A percentile compares a stretch with the other conserved stretches of the same genome.
These are phyloP conservation scores for Sebastes matsubarae DNA, from an alignment of 2,797 vertebrate genomes.

Conservation along the genomic window DNA sequence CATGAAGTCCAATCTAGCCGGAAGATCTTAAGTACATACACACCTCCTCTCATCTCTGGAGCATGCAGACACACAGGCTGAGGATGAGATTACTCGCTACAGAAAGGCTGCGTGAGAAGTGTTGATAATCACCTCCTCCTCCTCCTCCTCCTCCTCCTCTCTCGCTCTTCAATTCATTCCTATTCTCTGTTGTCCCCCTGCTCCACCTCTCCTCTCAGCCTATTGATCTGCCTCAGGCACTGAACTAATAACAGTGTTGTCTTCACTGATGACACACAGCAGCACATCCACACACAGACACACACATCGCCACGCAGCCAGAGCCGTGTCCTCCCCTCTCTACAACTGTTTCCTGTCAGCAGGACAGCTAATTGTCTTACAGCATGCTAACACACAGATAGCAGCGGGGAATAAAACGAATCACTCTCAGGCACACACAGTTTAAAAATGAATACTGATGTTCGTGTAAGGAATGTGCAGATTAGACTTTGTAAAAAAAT, in stretches of 20 bases:
- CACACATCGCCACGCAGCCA: not conserved
- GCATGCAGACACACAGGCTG: not conserved
- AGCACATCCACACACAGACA: not conserved
- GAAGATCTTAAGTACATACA: slow-evolving; percentile 8
- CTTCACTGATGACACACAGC: slow-evolving; percentile 29
- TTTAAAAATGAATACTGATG: not conserved
- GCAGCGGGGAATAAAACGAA: not conserved
- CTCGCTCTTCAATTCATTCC: not conserved
- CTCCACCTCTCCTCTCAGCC: slow-evolving; percentile 16
- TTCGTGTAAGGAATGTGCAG: not conserved
- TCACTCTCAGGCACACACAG: not conserved
- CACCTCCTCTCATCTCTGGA: not conserved
- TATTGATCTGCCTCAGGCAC: slow-evolving; percentile 42
- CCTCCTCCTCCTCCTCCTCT: not conserved
- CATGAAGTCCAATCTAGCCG: slow-evolving; percentile 2
- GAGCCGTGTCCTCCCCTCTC: not conserved
- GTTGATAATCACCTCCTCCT: slow-evolving; percentile 17
- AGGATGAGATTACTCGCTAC: not conserved
- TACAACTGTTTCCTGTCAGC: slow-evolving; percentile 6
- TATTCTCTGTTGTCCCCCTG: not conserved
- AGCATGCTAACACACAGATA: not conserved
- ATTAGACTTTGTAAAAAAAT: not conserved
- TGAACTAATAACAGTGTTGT: slow-evolving; percentile 21
- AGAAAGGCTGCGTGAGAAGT: slow-evolving; percentile 7
- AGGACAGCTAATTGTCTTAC: slow-evolving; percentile 6